Conservation (phyloP, 37 sponge, comb jelly and placozoan genomes). For the Tethya wilhelma region DNA sequence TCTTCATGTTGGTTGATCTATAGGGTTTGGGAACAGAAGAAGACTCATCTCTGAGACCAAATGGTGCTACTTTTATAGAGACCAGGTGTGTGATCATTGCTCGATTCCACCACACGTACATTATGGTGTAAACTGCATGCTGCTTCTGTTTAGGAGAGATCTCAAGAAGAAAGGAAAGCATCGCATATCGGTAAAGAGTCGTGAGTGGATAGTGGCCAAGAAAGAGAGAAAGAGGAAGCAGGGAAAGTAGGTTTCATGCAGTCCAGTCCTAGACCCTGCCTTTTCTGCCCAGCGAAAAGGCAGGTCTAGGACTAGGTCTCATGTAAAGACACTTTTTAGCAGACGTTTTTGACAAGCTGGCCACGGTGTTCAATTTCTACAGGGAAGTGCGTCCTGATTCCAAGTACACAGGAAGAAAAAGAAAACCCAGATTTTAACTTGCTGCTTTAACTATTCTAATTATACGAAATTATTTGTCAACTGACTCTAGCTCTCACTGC, state of each 20-base stretch:
- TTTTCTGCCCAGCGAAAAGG: too few relatives aligned
- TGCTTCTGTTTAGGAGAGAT: conserved; percentile 31
- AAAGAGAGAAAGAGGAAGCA: conserved; percentile 86
- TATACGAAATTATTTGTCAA: too few relatives aligned
- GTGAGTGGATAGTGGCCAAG: conserved; percentile 93
- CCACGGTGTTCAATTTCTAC: neutral
- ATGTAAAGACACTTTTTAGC: too few relatives aligned
- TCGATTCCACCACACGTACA: too few relatives aligned
- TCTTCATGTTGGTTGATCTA: too few relatives aligned
- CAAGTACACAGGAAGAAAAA: conserved; percentile 96
- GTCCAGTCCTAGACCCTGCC: neutral
- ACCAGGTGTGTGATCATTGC: too few relatives aligned
- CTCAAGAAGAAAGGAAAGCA: conserved; percentile 56
- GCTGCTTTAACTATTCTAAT: too few relatives aligned
- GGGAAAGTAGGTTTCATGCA: conserved; percentile 61
- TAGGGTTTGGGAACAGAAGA: conserved; percentile 77
- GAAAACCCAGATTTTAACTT: conserved; percentile 84
- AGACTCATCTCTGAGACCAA: conserved; percentile 20
- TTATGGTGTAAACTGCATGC: neutral
- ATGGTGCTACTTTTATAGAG: conserved; percentile 49
- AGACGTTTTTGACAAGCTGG: too few relatives aligned
- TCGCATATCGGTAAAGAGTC: conserved; percentile 80
- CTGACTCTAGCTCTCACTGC: too few relatives aligned
- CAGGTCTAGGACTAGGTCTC: too few relatives aligned
- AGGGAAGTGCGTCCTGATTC: conserved; percentile 83